A percentile compares a stretch with the other conserved stretches of the same genome.
Evolutionary conservation across 2,797 vertebrate genomes (phyloP).

Genomic region (Melanotaenia boesemani): DNA sequence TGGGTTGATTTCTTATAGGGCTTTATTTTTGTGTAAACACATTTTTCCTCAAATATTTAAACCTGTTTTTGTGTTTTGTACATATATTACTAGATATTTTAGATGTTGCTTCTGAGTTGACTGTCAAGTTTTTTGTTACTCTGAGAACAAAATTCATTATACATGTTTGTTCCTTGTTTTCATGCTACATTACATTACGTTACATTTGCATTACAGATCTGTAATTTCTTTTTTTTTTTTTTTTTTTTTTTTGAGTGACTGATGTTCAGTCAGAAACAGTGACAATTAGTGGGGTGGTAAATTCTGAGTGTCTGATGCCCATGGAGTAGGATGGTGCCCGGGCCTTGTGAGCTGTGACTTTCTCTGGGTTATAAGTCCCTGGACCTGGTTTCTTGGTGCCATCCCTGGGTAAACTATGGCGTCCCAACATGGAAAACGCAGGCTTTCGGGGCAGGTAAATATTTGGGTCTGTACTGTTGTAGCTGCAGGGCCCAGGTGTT

Average conservation of each 20-base stretch:
- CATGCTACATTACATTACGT: no score
- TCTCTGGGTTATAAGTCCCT: slow-evolving; percentile 87
- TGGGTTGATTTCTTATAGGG: slow-evolving; percentile 34
- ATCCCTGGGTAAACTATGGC: slow-evolving; percentile 66
- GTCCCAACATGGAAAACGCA: slow-evolving; percentile 88
- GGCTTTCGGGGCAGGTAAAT: slow-evolving; percentile 84
- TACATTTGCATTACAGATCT: background rate
- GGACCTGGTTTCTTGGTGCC: slow-evolving; percentile 83
- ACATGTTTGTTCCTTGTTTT: background rate
- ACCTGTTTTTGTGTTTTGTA: slow-evolving; percentile 44
- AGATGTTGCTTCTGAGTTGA: slow-evolving; percentile 41
- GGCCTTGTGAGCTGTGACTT: slow-evolving; percentile 80
- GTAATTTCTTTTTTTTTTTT: background rate
- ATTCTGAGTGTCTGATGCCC: slow-evolving; percentile 86
- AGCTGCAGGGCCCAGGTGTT: slow-evolving; percentile 87
- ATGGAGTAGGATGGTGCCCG: slow-evolving; percentile 86
- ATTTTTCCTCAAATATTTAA: slow-evolving; percentile 17
- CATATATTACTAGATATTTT: slow-evolving; percentile 56
- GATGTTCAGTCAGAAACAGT: slow-evolving; percentile 72
- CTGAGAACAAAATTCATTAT: slow-evolving; percentile 55
- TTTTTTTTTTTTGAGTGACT: background rate
- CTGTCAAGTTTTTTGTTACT: slow-evolving; percentile 43
- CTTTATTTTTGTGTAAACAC: slow-evolving; percentile 35
- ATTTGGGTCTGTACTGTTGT: slow-evolving; percentile 85
- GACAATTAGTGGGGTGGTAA: slow-evolving; percentile 79